Conservation (phyloP, 35 echinoderm and acorn worm genomes). For the Stichopus chloronotus region DNA sequence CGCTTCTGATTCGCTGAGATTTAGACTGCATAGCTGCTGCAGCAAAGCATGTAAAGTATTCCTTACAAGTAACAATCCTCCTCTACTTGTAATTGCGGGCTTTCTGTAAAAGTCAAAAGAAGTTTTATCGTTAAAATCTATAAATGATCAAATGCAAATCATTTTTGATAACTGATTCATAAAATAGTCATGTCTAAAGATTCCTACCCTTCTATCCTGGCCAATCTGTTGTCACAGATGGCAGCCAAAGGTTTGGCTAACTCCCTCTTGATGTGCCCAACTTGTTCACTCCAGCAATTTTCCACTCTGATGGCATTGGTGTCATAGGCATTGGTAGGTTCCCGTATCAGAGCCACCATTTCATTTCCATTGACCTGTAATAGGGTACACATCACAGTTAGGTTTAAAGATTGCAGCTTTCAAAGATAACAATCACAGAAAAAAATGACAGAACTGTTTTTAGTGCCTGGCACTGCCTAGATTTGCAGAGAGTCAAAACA, state of each 20-base stretch:
- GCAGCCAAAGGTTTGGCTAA: conserved; percentile 62
- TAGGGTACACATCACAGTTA: background rate
- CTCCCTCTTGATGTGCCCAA: conserved; percentile 93
- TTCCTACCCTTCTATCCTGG: conserved; percentile 89
- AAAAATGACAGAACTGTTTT: background rate
- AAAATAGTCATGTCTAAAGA: background rate
- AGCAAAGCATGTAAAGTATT: no score
- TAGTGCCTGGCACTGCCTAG: no score
- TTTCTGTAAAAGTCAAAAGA: no score
- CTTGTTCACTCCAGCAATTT: conserved; percentile 77
- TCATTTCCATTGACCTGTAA: conserved; percentile 67
- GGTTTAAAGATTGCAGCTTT: background rate
- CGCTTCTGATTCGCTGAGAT: no score
- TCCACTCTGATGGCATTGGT: conserved; percentile 82
- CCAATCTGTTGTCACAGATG: conserved; percentile 83
- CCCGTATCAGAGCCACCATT: conserved; percentile 84
- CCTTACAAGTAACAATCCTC: no score
- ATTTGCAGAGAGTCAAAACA: no score
- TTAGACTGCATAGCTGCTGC: no score
- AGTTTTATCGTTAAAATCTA: no score
- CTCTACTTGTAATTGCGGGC: no score
- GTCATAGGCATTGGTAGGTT: conserved; percentile 80
- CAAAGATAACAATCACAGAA: background rate
- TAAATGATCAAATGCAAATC: no score
- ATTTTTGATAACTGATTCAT: no score